These are phyloP conservation scores for Steromphala cineraria DNA, from an alignment of 2,888 invertebrate genomes.

Conservation along the genomic window DNA sequence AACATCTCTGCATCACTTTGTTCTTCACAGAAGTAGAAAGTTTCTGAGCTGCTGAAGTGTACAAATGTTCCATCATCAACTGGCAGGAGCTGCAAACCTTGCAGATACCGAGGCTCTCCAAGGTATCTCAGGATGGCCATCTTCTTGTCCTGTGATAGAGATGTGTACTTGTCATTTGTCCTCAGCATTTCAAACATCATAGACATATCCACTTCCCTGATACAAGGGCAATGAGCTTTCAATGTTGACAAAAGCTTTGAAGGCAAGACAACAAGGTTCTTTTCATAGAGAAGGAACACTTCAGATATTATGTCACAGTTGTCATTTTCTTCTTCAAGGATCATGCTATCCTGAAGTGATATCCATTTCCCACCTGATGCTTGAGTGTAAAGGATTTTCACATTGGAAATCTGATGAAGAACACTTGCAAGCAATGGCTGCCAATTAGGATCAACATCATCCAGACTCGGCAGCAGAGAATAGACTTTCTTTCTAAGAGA, in stretches of 20 bases:
- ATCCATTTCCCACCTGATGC: slow-evolving; percentile 1
- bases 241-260: neutral
- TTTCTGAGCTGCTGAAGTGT: neutral
- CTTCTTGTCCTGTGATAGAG: neutral
- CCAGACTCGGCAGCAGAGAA: slow-evolving; percentile 30
- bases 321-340: neutral
- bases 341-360: neutral
- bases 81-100: neutral
- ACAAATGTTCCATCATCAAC: slow-evolving; percentile 15
- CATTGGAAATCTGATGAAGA: slow-evolving; percentile 44
- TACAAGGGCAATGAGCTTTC: neutral
- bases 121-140: slow-evolving; percentile 8
- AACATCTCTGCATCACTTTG: neutral
- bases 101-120: neutral
- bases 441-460: slow-evolving; percentile 35
- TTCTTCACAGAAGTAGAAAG: neutral
- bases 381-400: neutral
- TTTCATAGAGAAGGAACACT: neutral
- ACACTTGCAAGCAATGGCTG: slow-evolving; percentile 52
- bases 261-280: neutral
- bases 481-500: slow-evolving; percentile 30
- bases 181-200: neutral
- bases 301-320: neutral
- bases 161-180: neutral
- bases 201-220: neutral